Evolutionary conservation across 2,797 vertebrate species (phyloP).

Genomic region (Telmatherina bonti): DNA sequence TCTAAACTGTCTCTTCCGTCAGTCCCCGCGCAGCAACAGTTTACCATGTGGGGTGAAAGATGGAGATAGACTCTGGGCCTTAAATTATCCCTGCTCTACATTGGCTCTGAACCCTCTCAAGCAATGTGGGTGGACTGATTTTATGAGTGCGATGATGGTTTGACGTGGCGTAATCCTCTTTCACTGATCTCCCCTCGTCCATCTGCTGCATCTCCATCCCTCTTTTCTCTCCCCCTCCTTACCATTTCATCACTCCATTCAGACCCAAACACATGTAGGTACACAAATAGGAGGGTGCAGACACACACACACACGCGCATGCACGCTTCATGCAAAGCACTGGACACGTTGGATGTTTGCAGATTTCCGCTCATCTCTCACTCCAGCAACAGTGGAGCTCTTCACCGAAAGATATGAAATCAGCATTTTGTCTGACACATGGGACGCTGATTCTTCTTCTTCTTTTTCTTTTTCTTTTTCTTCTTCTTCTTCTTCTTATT

Average conservation of each 20-base stretch:
- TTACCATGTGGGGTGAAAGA: slow-evolving; percentile 60
- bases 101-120: slow-evolving; percentile 57
- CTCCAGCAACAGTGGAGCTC: neutral
- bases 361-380: slow-evolving; percentile 5
- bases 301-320: slow-evolving; percentile 4
- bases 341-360: slow-evolving; percentile 57
- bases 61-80: slow-evolving; percentile 60
- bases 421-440: too few relatives aligned
- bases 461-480: too few relatives aligned
- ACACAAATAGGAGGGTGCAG: slow-evolving; percentile 6
- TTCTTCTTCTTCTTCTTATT: too few relatives aligned
- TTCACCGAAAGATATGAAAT: too few relatives aligned
- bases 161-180: slow-evolving; percentile 86
- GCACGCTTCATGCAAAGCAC: slow-evolving; percentile 24
- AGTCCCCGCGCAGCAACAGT: slow-evolving; percentile 52
- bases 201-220: slow-evolving; percentile 83
- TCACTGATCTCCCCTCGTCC: slow-evolving; percentile 81
- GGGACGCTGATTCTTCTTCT: too few relatives aligned
- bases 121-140: slow-evolving; percentile 78
- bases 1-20: slow-evolving; percentile 71
- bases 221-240: too few relatives aligned
- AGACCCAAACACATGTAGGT: slow-evolving; percentile 24
- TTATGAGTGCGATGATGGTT: slow-evolving; percentile 82
- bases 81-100: slow-evolving; percentile 77
- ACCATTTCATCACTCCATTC: slow-evolving; percentile 41